Conservation (phyloP, 2,888 invertebrate genomes). For the Hirtodrosophila cameraria region DNA sequence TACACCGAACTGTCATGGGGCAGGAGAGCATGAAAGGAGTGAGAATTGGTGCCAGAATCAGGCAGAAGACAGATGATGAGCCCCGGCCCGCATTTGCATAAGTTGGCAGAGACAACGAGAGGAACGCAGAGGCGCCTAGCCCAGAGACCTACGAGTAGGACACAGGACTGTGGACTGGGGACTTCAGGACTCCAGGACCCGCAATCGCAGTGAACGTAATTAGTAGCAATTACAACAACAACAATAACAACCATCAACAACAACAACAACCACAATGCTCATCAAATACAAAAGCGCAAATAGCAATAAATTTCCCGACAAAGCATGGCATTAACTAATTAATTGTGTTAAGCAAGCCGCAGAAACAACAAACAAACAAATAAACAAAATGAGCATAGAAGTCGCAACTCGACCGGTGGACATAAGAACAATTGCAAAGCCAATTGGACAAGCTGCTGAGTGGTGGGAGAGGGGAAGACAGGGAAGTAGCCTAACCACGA, state of each 20-base stretch:
- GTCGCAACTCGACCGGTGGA: conserved; percentile 15
- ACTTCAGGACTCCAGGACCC: background rate
- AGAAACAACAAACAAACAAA: conserved; percentile 52
- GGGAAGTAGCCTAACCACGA: conserved; percentile 27
- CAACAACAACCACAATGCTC: conserved; percentile 42
- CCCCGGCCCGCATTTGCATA: conserved; percentile 59
- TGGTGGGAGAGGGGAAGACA: conserved; percentile 21
- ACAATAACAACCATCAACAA: conserved; percentile 18
- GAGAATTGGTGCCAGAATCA: conserved; percentile 23
- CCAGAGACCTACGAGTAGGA: too few species aligned
- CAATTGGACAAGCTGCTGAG: conserved; percentile 12
- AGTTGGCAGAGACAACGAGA: conserved; percentile 32
- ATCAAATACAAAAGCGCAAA: conserved; percentile 67
- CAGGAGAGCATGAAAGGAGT: conserved; percentile 35
- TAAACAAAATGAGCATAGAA: conserved; percentile 30
- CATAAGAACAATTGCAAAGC: conserved; percentile 6
- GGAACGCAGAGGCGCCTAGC: background rate
- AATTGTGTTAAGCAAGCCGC: conserved; percentile 74
- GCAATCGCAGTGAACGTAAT: conserved; percentile 67
- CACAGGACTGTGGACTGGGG: too few species aligned
- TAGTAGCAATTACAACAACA: conserved; percentile 71
- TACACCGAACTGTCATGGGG: conserved; percentile 32
- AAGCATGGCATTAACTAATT: conserved; percentile 75
- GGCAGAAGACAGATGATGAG: conserved; percentile 50
- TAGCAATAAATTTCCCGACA: conserved; percentile 76